Conservation (phyloP, 1,140 invertebrate genomes). For the Drosophila kepulauana region DNA sequence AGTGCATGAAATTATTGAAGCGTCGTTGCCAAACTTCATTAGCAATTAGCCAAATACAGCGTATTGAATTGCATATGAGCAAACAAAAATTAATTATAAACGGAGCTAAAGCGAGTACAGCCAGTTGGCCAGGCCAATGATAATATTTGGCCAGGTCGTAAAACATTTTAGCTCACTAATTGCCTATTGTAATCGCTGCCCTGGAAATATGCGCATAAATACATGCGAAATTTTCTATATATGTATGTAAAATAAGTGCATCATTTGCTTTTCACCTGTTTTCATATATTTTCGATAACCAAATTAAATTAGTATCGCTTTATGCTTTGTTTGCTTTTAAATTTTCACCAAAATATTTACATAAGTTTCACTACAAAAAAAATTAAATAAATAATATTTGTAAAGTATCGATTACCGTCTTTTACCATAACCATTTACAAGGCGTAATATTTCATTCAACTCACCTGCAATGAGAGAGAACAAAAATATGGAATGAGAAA, state of each 20-base stretch:
- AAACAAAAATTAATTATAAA: conserved; percentile 54
- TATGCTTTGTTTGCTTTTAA: not conserved
- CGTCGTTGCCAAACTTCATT: conserved; percentile 49
- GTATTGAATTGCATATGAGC: conserved; percentile 38
- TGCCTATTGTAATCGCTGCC: conserved; percentile 57
- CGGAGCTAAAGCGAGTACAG: conserved; percentile 6
- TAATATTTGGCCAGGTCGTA: conserved; percentile 49
- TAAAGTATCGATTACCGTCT: conserved; percentile 13
- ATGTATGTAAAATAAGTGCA: conserved; percentile 51
- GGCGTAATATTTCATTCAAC: conserved; percentile 28
- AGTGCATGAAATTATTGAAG: conserved; percentile 24
- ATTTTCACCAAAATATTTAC: not conserved
- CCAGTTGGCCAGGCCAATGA: conserved; percentile 3
- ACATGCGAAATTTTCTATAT: conserved; percentile 54
- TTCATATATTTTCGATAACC: conserved; percentile 32
- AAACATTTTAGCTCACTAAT: conserved; percentile 57
- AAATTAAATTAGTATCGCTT: conserved; percentile 8
- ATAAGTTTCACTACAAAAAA: not conserved
- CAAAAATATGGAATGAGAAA: conserved; percentile 32
- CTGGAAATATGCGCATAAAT: conserved; percentile 54
- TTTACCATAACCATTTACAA: conserved; percentile 19
- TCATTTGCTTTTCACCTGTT: conserved; percentile 44
- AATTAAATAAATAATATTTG: not conserved
- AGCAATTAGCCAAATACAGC: conserved; percentile 45
- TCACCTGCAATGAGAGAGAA: conserved; percentile 67